These are phyloP conservation scores for Sminthurinus aureus DNA, from an alignment of 2,888 invertebrate species.

Conservation along the genomic window DNA sequence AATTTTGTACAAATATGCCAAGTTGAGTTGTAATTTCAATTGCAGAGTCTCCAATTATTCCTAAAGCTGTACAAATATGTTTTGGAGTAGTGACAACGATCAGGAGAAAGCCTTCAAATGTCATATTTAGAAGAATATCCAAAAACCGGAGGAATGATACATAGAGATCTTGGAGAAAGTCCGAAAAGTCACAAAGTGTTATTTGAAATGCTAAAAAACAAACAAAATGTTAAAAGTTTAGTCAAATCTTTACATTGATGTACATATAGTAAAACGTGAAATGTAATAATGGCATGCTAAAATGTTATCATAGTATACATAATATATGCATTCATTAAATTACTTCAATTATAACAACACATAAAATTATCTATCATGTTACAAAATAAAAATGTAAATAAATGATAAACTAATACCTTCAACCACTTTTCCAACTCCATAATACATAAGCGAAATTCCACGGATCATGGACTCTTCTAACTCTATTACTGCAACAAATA, in stretches of 20 bases:
- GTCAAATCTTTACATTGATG: neutral
- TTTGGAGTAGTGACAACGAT: slow-evolving; percentile 27
- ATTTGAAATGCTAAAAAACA: slow-evolving; percentile 41
- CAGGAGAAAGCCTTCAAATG: neutral
- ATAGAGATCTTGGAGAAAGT: slow-evolving; percentile 7
- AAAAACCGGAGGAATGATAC: neutral
- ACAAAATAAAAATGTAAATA: neutral
- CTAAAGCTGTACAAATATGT: slow-evolving; percentile 35
- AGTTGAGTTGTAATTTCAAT: slow-evolving; percentile 11
- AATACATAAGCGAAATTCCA: slow-evolving; percentile 20
- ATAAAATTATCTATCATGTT: neutral
- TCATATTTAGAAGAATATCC: neutral
- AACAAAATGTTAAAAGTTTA: neutral
- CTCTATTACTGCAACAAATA: slow-evolving; percentile 34
- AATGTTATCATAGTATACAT: neutral
- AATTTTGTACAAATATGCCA: neutral
- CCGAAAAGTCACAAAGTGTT: slow-evolving; percentile 20
- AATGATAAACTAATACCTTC: slow-evolving; percentile 36
- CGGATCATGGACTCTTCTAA: slow-evolving; percentile 34
- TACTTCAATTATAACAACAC: neutral
- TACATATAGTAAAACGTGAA: no score
- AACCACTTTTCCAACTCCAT: slow-evolving; percentile 29
- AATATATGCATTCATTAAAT: neutral
- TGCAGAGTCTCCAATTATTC: slow-evolving; percentile 33
- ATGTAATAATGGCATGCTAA: no score